Conservation (phyloP, 2,113 vertebrate genomes). For the Scopus umbretta region DNA sequence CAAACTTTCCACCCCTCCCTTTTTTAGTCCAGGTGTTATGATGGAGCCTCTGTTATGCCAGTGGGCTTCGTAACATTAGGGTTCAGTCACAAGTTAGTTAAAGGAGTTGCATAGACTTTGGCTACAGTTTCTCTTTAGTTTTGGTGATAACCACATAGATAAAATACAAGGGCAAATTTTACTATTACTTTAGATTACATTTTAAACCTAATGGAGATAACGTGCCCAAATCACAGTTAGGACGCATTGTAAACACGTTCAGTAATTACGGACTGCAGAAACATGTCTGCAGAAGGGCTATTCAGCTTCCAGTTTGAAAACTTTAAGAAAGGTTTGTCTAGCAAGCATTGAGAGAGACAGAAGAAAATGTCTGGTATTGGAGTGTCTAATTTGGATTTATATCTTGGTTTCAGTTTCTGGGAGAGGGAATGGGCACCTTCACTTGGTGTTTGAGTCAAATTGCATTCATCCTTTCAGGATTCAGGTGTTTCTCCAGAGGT, state of each 20-base stretch:
- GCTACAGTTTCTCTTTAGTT: background rate
- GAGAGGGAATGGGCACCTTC: background rate
- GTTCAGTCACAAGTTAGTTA: background rate
- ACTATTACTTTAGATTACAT: background rate
- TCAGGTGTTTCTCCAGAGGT: background rate
- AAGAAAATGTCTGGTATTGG: background rate
- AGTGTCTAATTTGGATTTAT: background rate
- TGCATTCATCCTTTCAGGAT: background rate
- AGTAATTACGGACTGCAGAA: background rate
- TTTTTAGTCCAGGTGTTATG: background rate
- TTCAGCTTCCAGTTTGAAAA: background rate
- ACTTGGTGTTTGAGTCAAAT: background rate
- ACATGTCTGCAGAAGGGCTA: background rate
- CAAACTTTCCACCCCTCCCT: background rate
- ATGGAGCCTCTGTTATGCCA: background rate
- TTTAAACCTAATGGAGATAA: background rate
- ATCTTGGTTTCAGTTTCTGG: background rate
- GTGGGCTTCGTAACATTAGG: background rate
- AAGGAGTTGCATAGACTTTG: background rate
- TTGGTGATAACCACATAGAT: background rate
- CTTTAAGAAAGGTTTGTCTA: background rate
- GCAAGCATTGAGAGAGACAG: background rate
- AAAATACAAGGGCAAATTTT: background rate
- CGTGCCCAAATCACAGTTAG: background rate
- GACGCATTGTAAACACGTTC: background rate